Evolutionary conservation across 2,888 invertebrate species (phyloP).

Genomic region (Drosophila borealis): DNA sequence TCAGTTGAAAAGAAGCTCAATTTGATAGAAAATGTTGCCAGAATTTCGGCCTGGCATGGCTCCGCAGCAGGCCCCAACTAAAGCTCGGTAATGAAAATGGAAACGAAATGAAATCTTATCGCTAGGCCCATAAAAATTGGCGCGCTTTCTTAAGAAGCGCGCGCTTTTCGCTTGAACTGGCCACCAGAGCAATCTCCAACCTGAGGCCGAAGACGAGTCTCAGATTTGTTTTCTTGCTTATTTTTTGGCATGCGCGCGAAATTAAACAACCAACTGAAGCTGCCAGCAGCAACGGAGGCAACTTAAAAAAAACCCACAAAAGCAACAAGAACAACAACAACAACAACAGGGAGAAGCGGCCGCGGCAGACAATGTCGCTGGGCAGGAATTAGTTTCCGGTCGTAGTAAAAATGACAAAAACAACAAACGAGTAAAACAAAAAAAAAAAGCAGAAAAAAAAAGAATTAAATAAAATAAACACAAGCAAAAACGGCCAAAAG

Average conservation of each 20-base stretch:
- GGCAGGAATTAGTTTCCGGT: conserved; percentile 81
- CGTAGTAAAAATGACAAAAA: conserved; percentile 79
- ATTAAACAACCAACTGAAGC: conserved; percentile 50
- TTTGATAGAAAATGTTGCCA: not conserved
- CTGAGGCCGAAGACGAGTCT: conserved; percentile 48
- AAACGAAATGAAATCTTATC: conserved; percentile 68
- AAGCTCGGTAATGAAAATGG: conserved; percentile 24
- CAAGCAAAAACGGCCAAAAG: conserved; percentile 67
- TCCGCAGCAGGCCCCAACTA: not conserved
- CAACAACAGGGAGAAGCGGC: conserved; percentile 32
- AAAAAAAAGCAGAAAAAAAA: conserved; percentile 11
- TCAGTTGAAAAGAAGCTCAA: not conserved
- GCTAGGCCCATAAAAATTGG: conserved; percentile 73
- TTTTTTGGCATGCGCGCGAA: conserved; percentile 80
- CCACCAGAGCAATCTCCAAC: conserved; percentile 40
- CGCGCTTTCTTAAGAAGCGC: conserved; percentile 73
- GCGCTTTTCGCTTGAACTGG: conserved; percentile 73
- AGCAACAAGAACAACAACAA: conserved; percentile 30
- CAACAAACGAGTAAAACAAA: conserved; percentile 35
- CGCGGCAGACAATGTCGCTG: conserved; percentile 59
- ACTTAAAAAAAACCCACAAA: conserved; percentile 18
- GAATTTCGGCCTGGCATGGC: not conserved
- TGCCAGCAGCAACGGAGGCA: conserved; percentile 23
- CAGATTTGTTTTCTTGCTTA: conserved; percentile 44
- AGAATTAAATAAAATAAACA: conserved; percentile 42